phyloP scores from a whole-genome alignment of 2,888 invertebrate genomes.

The Limnephilus lunatus region DNA sequence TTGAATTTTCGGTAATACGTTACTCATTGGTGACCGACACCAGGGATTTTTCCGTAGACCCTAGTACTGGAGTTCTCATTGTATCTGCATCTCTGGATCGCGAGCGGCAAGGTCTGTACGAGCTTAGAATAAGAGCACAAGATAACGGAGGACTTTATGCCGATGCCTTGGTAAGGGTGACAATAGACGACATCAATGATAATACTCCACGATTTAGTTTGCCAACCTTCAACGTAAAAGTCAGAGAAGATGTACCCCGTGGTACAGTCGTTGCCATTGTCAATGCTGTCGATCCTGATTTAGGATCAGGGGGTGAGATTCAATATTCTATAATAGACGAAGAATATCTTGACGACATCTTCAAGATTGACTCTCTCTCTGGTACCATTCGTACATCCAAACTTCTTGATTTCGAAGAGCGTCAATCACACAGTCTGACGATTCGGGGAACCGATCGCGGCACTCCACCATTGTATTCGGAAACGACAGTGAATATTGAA shows the following conservation, averaged over 20 bases:
- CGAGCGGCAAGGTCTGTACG: slow-evolving; percentile 89
- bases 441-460: slow-evolving; percentile 92
- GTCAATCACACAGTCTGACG: slow-evolving; percentile 92
- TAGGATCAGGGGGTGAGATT: slow-evolving; percentile 88
- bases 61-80: slow-evolving; percentile 84
- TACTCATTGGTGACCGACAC: slow-evolving; percentile 87
- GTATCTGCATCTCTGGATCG: slow-evolving; percentile 89
- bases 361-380: slow-evolving; percentile 89
- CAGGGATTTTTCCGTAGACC: slow-evolving; percentile 88
- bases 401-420: slow-evolving; percentile 91
- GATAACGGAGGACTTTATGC: slow-evolving; percentile 88
- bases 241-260: slow-evolving; percentile 93
- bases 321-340: slow-evolving; percentile 87
- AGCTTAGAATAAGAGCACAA: slow-evolving; percentile 86
- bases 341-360: slow-evolving; percentile 81
- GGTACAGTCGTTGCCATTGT: slow-evolving; percentile 92
- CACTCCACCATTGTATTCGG: slow-evolving; percentile 86
- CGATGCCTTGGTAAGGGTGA: slow-evolving; percentile 88
- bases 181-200: slow-evolving; percentile 94
- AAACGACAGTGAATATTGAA: slow-evolving; percentile 89
- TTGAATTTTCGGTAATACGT: slow-evolving; percentile 86
- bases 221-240: slow-evolving; percentile 85
- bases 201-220: slow-evolving; percentile 90
- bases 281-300: slow-evolving; percentile 89
- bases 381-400: slow-evolving; percentile 90